phyloP scores from a whole-genome alignment of 2,797 vertebrate genomes.

The Paguma larvata region DNA sequence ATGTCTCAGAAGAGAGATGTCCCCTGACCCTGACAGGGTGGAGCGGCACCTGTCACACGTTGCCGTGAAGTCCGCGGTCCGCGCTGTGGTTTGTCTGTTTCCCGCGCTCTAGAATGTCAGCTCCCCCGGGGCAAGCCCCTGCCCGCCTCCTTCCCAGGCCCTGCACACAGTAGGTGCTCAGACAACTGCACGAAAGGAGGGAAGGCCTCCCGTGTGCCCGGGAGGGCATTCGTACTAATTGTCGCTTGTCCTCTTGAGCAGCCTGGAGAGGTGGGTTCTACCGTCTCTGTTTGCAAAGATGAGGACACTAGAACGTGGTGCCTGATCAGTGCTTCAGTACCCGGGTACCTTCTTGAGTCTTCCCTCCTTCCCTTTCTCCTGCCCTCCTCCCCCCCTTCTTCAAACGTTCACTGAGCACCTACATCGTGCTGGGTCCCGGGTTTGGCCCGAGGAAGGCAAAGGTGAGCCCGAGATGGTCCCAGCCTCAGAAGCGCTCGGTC shows the following conservation, averaged over 20 bases:
- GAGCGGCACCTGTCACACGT: neutral
- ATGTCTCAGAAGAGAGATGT: neutral
- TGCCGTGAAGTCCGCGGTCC: accelerated
- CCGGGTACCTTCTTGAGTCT: neutral
- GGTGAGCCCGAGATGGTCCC: neutral
- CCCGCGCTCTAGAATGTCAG: too few species aligned
- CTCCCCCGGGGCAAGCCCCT: neutral
- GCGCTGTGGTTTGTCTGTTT: neutral
- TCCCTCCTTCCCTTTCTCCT: too few species aligned
- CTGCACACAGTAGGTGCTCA: neutral
- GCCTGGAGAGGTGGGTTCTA: neutral
- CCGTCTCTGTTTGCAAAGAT: neutral
- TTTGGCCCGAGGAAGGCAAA: neutral
- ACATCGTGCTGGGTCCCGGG: neutral
- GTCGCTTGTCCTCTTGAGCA: accelerated
- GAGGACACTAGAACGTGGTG: neutral
- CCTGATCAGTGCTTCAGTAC: neutral
- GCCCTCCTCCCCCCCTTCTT: neutral
- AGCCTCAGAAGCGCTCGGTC: neutral
- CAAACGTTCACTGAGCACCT: neutral
- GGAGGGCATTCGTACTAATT: neutral
- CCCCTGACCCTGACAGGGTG: neutral
- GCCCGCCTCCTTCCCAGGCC: neutral
- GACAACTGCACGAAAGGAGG: too few species aligned
- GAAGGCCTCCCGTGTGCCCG: neutral